These are phyloP conservation scores for Sorex fumeus DNA, from an alignment of 2,113 vertebrate genomes.

Conservation along the genomic window DNA sequence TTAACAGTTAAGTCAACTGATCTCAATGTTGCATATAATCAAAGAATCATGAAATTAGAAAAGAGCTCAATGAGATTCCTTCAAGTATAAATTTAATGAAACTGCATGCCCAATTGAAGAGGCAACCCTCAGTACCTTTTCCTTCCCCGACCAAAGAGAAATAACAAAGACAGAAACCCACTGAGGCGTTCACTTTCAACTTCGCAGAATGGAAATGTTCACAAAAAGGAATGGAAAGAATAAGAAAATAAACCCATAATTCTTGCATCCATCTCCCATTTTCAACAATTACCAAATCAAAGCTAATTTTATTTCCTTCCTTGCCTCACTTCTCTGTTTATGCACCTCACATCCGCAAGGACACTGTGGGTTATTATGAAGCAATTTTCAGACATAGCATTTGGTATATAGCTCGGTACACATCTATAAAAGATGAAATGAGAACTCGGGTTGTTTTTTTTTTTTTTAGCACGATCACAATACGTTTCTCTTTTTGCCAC, in stretches of 20 bases:
- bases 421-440: constrained; percentile 9
- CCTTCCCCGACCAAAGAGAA: background rate
- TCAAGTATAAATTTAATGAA: constrained; percentile 28
- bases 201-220: constrained; percentile 33
- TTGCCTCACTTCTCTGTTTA: background rate
- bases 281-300: constrained; percentile 10
- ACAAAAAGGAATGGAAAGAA: background rate
- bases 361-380: constrained; percentile 20
- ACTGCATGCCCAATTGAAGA: background rate
- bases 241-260: background rate
- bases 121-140: constrained; percentile 1
- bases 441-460: background rate
- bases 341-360: background rate
- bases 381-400: constrained; percentile 22
- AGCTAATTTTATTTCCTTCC: background rate
- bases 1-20: no score
- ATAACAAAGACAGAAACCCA: background rate
- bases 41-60: background rate
- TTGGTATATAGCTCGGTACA: background rate
- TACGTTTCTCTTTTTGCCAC: no score
- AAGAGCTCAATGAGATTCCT: constrained; percentile 9
- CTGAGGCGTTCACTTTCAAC: background rate
- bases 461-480: no score
- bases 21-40: background rate
- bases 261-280: background rate